Conservation (phyloP, 2,888 invertebrate species). For the Rhamnusium bicolor region DNA sequence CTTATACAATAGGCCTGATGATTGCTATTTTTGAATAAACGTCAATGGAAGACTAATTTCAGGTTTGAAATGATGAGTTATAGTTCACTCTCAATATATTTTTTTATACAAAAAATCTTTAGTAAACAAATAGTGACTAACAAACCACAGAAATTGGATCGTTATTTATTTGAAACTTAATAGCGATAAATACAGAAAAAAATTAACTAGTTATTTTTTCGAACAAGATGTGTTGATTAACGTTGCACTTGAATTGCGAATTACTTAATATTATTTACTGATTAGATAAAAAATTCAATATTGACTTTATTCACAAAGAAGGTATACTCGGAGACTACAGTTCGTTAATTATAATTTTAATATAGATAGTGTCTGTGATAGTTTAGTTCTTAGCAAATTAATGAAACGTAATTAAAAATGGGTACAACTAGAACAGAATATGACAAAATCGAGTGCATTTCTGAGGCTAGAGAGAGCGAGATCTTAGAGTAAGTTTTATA, state of each 20-base stretch:
- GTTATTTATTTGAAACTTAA: not conserved
- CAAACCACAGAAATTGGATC: not conserved
- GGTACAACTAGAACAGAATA: slow-evolving; percentile 20
- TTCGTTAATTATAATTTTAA: not conserved
- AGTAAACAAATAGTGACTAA: too few relatives aligned
- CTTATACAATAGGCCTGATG: too few relatives aligned
- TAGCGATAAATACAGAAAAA: not conserved
- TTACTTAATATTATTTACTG: slow-evolving; percentile 7
- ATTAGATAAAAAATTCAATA: slow-evolving; percentile 40
- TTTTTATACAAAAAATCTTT: not conserved
- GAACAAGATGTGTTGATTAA: not conserved
- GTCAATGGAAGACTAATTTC: not conserved
- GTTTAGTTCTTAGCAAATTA: not conserved
- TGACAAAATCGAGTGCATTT: slow-evolving; percentile 34
- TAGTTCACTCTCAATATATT: not conserved
- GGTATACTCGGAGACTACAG: not conserved
- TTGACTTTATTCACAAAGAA: slow-evolving; percentile 1
- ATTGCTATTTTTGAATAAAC: too few relatives aligned
- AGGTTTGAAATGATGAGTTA: not conserved
- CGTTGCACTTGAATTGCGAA: slow-evolving; percentile 2
- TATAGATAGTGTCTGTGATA: not conserved
- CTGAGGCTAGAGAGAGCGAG: slow-evolving; percentile 27
- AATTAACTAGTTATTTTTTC: not conserved
- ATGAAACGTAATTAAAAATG: slow-evolving; percentile 28
- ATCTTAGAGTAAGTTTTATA: slow-evolving; percentile 32